A percentile compares a stretch with the other conserved stretches of the same genome.
Evolutionary conservation across 2,888 invertebrate species (phyloP).

Genomic region (Parochlus steinenii): DNA sequence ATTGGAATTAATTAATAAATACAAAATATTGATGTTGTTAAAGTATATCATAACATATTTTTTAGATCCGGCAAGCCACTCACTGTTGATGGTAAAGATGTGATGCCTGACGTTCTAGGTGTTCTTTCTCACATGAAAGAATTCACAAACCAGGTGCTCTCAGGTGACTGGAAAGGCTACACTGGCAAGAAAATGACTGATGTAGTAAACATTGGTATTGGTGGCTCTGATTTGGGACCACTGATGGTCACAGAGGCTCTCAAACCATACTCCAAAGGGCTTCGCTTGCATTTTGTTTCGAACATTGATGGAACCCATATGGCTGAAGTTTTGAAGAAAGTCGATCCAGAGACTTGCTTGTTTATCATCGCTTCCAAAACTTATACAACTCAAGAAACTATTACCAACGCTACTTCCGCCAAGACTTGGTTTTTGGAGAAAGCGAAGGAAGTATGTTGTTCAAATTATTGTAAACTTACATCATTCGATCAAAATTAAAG

Average conservation of each 20-base stretch:
- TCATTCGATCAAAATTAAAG: constrained; percentile 7
- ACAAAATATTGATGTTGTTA: too few species aligned
- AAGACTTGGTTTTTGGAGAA: constrained; percentile 82
- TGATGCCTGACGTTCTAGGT: constrained; percentile 80
- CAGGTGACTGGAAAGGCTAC: constrained; percentile 57
- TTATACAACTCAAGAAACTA: constrained; percentile 97
- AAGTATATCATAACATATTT: too few species aligned
- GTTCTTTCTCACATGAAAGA: constrained; percentile 90
- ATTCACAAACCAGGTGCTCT: constrained; percentile 64
- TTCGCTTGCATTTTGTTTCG: constrained; percentile 87
- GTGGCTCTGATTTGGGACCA: constrained; percentile 97
- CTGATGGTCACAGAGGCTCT: constrained; percentile 98
- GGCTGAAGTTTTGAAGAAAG: constrained; percentile 76
- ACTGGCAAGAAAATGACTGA: constrained; percentile 91
- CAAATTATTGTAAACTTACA: constrained; percentile 8
- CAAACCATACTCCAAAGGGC: constrained; percentile 74
- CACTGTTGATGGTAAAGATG: constrained; percentile 70
- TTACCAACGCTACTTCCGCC: constrained; percentile 97
- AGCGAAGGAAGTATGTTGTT: constrained; percentile 62
- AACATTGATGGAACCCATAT: constrained; percentile 99
- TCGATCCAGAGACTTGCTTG: constrained; percentile 83
- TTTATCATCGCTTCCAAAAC: constrained; percentile 99
- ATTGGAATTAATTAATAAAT: too few species aligned
- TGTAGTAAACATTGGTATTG: constrained; percentile 98
- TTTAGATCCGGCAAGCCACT: constrained; percentile 43